Percentiles rank a stretch among this genome's conserved stretches.
These are phyloP conservation scores for Oreochromis spilurus DNA, from an alignment of 2,113 vertebrate species.

Conservation along the genomic window DNA sequence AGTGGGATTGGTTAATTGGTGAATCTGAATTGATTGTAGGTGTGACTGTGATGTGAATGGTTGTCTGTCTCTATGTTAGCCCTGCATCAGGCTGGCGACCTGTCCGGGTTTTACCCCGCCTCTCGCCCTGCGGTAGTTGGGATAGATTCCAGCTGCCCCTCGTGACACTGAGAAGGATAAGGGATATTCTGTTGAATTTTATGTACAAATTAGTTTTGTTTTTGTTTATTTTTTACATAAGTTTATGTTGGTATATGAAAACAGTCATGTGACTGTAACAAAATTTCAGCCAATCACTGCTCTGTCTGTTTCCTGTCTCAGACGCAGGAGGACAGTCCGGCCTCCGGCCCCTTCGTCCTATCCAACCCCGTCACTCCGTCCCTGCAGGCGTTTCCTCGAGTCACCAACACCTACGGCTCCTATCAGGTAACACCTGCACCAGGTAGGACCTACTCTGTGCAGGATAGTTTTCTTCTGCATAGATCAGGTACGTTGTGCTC, in stretches of 20 bases:
- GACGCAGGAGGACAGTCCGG: constrained; percentile 87
- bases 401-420: constrained; percentile 92
- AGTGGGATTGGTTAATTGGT: background rate
- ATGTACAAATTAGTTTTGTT: background rate
- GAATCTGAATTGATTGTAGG: background rate
- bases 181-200: accelerated
- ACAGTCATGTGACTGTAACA: background rate
- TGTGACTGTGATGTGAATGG: background rate
- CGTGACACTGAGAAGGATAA: background rate
- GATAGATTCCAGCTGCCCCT: accelerated
- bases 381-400: constrained; percentile 87
- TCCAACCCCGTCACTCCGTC: constrained; percentile 85
- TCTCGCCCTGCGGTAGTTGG: background rate
- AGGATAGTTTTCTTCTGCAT: background rate
- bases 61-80: background rate
- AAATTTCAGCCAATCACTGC: accelerated
- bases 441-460: background rate
- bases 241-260: background rate
- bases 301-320: constrained; percentile 43
- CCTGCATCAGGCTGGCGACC: background rate
- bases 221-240: background rate
- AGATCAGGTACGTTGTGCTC: background rate
- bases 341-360: constrained; percentile 82
- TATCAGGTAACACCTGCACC: constrained; percentile 71
- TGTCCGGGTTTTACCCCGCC: background rate